Evolutionary conservation across 2,888 invertebrate species (phyloP).

Genomic region (Megastigmus dorsalis): DNA sequence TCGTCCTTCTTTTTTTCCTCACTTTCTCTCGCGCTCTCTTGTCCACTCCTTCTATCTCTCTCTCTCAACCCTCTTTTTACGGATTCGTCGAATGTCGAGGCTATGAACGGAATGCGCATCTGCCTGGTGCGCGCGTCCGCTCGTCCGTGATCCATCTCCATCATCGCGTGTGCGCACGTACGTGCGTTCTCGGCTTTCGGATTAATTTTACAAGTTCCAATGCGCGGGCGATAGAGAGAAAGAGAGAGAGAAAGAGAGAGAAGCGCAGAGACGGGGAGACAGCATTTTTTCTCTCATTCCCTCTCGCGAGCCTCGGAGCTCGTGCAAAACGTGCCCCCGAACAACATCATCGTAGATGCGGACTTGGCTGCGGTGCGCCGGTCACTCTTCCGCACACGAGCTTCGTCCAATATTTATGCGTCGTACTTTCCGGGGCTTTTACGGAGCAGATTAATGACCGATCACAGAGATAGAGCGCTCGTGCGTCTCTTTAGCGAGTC

Average conservation of each 20-base stretch:
- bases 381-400: neutral
- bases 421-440: conserved; percentile 23
- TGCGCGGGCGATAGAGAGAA: too few species aligned
- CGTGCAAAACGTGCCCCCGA: conserved; percentile 16
- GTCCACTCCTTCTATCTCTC: neutral
- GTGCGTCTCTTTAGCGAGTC: neutral
- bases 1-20: neutral
- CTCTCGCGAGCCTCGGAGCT: neutral
- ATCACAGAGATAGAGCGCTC: neutral
- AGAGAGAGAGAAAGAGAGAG: too few species aligned
- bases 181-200: conserved; percentile 18
- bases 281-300: neutral
- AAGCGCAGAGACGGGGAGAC: too few species aligned
- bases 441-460: conserved; percentile 24
- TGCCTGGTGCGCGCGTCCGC: too few species aligned
- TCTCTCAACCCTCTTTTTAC: neutral
- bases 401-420: conserved; percentile 17
- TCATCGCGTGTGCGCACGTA: neutral
- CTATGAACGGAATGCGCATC: neutral
- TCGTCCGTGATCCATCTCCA: conserved; percentile 23
- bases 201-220: conserved; percentile 37
- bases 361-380: neutral
- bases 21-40: neutral
- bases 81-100: neutral
- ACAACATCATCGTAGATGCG: neutral